phyloP scores from a whole-genome alignment of 2,797 vertebrate species.

The Sebastes iracundus region DNA sequence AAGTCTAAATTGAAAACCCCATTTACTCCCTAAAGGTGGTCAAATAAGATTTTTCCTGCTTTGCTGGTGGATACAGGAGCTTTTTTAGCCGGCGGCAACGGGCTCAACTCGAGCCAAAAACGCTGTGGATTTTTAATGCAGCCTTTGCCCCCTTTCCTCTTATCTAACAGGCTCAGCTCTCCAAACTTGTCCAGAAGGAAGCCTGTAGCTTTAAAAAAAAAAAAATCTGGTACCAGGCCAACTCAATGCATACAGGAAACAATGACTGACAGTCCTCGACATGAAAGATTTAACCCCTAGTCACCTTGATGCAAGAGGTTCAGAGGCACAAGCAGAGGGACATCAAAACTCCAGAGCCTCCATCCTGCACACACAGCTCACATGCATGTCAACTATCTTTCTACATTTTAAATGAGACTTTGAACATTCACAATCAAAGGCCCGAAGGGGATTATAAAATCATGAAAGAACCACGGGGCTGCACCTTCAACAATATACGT shows the following conservation, averaged over 20 bases:
- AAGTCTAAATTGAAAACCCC: constrained; percentile 26
- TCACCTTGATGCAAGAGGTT: constrained; percentile 22
- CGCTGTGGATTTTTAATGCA: constrained; percentile 19
- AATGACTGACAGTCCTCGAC: constrained; percentile 55
- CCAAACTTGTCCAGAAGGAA: constrained; percentile 28
- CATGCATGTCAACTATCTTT: constrained; percentile 39
- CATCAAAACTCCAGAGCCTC: constrained; percentile 39
- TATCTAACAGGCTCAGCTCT: constrained; percentile 38
- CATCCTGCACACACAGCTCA: not conserved
- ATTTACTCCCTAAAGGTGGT: constrained; percentile 7
- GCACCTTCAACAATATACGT: constrained; percentile 11
- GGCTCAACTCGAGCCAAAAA: constrained; percentile 28
- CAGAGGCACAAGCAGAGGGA: constrained; percentile 35
- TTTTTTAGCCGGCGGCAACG: constrained; percentile 26
- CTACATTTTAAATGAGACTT: constrained; percentile 64
- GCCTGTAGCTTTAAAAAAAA: constrained; percentile 13
- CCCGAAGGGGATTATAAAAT: constrained; percentile 61
- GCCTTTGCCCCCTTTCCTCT: constrained; percentile 17
- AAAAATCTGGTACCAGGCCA: not conserved
- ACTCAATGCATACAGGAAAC: constrained; percentile 38
- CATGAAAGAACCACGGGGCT: constrained; percentile 16
- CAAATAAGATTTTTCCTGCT: constrained; percentile 32
- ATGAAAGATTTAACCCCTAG: constrained; percentile 47
- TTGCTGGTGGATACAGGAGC: constrained; percentile 3
- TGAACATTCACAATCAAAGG: constrained; percentile 44